Percentiles rank a stretch among this genome's conserved stretches.
These are phyloP conservation scores for Pandemis cinnamomeana DNA, from an alignment of 2,888 invertebrate genomes.

Conservation along the genomic window DNA sequence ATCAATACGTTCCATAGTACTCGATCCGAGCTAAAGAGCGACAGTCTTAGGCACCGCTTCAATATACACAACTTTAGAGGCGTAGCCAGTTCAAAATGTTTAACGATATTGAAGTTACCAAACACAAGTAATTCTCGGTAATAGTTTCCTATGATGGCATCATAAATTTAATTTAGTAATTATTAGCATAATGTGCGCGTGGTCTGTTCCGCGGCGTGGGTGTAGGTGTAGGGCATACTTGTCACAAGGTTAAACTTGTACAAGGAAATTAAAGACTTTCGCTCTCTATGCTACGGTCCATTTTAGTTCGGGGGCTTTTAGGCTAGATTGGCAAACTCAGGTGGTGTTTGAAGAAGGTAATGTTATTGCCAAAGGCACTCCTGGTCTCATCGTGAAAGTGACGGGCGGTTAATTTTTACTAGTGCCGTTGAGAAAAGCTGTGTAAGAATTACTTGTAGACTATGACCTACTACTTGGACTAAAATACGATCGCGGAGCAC, in stretches of 20 bases:
- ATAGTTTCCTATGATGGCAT: conserved; percentile 18
- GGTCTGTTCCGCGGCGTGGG: not conserved
- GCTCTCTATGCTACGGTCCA: not conserved
- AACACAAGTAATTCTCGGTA: conserved; percentile 31
- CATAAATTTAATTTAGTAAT: conserved; percentile 28
- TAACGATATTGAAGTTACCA: not conserved
- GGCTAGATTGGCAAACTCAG: conserved; percentile 33
- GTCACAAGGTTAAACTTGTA: conserved; percentile 24
- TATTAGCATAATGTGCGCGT: conserved; percentile 36
- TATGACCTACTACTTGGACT: no score
- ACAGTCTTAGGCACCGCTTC: no score
- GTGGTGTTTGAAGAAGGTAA: conserved; percentile 32
- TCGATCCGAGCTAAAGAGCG: no score
- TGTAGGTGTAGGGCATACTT: conserved; percentile 24
- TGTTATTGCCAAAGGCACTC: conserved; percentile 34
- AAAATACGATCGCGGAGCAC: no score
- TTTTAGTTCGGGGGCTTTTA: not conserved
- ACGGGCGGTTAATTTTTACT: not conserved
- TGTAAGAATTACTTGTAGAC: not conserved
- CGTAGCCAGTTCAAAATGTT: not conserved
- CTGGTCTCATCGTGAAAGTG: conserved; percentile 8
- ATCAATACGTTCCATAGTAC: no score
- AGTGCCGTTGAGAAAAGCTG: not conserved
- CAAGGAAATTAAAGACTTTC: conserved; percentile 3
- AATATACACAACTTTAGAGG: not conserved